These are phyloP conservation scores for Heloderma charlesbogerti DNA, from an alignment of 2,113 vertebrate genomes.

Conservation along the genomic window DNA sequence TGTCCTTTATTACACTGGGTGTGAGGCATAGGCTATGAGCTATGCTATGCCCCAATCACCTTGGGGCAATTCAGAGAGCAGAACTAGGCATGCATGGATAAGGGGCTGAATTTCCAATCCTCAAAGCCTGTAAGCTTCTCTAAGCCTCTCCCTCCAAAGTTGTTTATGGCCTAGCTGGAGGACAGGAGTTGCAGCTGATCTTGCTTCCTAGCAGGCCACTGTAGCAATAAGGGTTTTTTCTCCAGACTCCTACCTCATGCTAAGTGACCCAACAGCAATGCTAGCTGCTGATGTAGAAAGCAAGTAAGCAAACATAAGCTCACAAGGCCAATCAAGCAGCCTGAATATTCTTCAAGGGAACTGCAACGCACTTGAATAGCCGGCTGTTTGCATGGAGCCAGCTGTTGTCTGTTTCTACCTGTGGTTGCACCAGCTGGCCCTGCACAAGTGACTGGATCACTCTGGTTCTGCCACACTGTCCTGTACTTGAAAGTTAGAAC, in stretches of 20 bases:
- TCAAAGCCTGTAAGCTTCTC: background rate
- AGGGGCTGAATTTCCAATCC: background rate
- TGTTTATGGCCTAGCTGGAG: background rate
- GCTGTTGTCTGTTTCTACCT: background rate
- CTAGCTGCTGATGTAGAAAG: background rate
- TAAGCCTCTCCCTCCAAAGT: background rate
- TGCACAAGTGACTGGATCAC: background rate
- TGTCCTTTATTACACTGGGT: background rate
- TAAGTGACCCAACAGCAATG: background rate
- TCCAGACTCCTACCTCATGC: background rate
- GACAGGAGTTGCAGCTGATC: background rate
- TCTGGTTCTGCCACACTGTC: background rate
- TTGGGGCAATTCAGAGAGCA: background rate
- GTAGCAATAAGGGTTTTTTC: background rate
- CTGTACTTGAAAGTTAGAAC: background rate
- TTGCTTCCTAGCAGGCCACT: too few relatives aligned
- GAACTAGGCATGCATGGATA: background rate
- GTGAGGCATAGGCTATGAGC: background rate
- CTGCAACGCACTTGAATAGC: background rate
- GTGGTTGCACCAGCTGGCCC: background rate
- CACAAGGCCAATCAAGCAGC: background rate
- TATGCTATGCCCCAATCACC: too few relatives aligned
- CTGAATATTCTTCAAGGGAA: background rate
- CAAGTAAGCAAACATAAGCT: background rate
- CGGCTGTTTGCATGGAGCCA: background rate